Evolutionary conservation across 2,888 invertebrate species (phyloP), one percentile per base, ranked within the genome.

Genomic region (Tryphoninae sp.): DNA sequence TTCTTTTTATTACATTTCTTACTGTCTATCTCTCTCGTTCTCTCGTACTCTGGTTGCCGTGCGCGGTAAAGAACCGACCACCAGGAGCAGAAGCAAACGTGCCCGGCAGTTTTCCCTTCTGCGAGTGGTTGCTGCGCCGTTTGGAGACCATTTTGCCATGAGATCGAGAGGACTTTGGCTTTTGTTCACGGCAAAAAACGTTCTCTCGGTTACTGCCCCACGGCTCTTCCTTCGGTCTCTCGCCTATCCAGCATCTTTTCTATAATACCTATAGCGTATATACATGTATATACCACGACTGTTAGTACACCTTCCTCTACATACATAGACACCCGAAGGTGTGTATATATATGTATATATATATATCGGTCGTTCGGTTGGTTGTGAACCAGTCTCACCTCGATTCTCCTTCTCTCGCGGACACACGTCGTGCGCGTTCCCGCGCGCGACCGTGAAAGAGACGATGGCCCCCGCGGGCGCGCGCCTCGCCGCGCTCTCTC

Each of bases 131-230:
- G 75, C 58, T n/a, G 45, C 23, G 58, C 49, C 75, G 65, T 75
- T 75, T 58, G 65, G 75, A 42, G 75, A 59, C 55, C 16, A 19
- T 55, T 55, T 19, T 65, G 22, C 74, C 55, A 9, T 23, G 59
- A 59, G 67, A 67, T 59, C 67, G 59, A 67, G 67, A 67, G 23
- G 61, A 61, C 75, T 75, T 49, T 75, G 55, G 67, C 67, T 75
- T 75, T 75, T 68, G 75, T 58, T 75, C 45, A 51, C 49, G 9
- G 49, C 33, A 76, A 76, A 61, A 53, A 55, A 55, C 4, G 51
- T 68, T 76, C 59, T 49, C 61, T 49, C 68, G 68, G 67, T 68
- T 76, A 59, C 68, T 19, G 40, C 19, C 19, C 23, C 19, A 58
- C 58, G 69, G 40, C 75, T 59, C 75, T 13, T 61, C 61, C 22